Percentiles rank a stretch among this genome's conserved stretches.
These are phyloP conservation scores for Carcharodon carcharias DNA, from an alignment of 2,797 vertebrate species.

Conservation along the genomic window DNA sequence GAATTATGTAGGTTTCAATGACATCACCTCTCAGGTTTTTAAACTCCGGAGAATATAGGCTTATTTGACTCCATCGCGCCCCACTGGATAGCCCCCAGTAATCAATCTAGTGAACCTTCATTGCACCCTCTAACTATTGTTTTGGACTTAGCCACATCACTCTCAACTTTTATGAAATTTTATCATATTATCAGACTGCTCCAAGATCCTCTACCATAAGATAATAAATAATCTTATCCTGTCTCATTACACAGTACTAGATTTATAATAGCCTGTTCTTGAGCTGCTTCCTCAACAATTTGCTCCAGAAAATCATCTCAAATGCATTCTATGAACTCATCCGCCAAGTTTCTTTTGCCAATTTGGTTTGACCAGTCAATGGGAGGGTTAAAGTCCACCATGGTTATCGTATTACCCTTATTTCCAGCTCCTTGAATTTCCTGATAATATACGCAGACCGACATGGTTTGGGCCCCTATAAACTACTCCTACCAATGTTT, in stretches of 20 bases:
- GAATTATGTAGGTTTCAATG: neutral
- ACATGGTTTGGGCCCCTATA: neutral
- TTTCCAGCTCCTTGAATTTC: neutral
- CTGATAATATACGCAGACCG: neutral
- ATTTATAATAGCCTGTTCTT: neutral
- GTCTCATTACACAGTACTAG: neutral
- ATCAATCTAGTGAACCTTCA: neutral
- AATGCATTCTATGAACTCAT: neutral
- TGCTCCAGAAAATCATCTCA: neutral
- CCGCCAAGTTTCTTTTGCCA: neutral
- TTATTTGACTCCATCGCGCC: neutral
- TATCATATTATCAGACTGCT: neutral
- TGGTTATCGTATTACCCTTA: neutral
- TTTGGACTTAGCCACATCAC: neutral
- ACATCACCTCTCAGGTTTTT: neutral
- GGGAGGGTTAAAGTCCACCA: neutral
- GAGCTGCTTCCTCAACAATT: neutral
- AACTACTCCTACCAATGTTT: no score
- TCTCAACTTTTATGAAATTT: neutral
- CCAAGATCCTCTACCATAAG: neutral
- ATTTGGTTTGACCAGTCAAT: neutral
- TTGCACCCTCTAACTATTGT: neutral
- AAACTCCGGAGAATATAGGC: neutral
- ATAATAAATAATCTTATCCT: neutral
- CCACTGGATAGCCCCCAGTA: neutral